Base-by-base conservation (phyloP, 1,140 invertebrate species). In the Sogatella furcifera region DNA sequence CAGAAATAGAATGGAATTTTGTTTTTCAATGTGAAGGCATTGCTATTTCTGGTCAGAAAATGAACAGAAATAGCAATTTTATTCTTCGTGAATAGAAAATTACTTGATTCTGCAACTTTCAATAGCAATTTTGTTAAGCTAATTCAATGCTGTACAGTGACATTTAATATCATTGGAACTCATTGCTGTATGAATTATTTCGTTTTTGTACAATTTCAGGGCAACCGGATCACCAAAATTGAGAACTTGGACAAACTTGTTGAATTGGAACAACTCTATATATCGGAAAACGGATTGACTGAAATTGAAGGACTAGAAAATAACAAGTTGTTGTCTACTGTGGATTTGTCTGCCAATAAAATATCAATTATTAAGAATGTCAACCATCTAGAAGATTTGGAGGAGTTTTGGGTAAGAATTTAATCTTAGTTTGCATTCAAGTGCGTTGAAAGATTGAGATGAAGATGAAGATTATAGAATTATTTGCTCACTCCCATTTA, bases 201-300 rank as follows among this genome's bases (percentile, higher is more conserved):
- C n/a, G 52, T n/a, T 17, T 38, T 58, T 28, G 2, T 4, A 28
- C 24, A 17, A 62, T 13, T 65, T 55, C 44, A 83, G 77, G 87
- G 84, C 64, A 98, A 98, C 77, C 83, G 95, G 14, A 77, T 99
- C 54, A 80, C 80, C 0, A 87, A 88, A 69, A 88, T 99, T 61
- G 92, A 96, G 74, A 93, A 94, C 70, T 69, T 97, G 28, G 81
- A 88, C 0, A 76, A 81, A 6, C 72, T 94, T 11, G 74, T 68
- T 0, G 84, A 89, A 34, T 74, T 99, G 58, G 85, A 90, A 52
- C 88, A 98, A 72, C 72, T 99, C 0, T 98, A 98, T 73, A 69
- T 98, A 60, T 95, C 93, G 17, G 90, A 97, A 73, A 98, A 99
- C 81, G 93, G 91, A 46, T 84, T 98, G 53, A 79, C 80, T 14